Evolutionary conservation across 2,113 vertebrate genomes (phyloP).

Genomic region (Calidris pugnax): DNA sequence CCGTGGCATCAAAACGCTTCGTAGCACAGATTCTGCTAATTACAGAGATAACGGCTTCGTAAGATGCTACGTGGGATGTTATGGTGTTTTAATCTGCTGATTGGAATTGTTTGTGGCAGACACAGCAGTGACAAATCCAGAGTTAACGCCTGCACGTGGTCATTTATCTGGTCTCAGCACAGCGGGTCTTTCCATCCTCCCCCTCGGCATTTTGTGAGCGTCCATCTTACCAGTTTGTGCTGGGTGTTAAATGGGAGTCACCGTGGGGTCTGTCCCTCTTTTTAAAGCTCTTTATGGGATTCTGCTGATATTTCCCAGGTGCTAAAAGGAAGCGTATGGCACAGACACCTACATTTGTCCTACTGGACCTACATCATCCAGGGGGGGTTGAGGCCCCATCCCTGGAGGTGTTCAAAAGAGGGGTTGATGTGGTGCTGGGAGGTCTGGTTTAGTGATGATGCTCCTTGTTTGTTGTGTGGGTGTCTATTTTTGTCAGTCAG

Average conservation of each 20-base stretch:
- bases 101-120: not conserved
- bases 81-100: fast-evolving
- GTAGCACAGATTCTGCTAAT: not conserved
- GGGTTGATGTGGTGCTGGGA: no score
- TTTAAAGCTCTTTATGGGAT: not conserved
- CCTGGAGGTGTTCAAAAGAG: no score
- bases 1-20: not conserved
- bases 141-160: no score
- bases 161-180: not conserved
- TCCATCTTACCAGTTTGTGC: not conserved
- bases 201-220: not conserved
- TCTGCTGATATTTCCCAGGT: not conserved
- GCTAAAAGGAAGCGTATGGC: fast-evolving
- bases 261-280: not conserved
- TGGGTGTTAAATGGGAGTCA: no score
- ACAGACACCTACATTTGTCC: no score
- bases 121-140: not conserved
- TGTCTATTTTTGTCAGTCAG: no score
- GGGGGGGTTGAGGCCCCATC: no score
- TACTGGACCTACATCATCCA: no score
- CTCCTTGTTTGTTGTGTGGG: no score
- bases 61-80: fast-evolving
- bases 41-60: not conserved
- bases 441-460: no score
- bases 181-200: not conserved